Base-by-base conservation (phyloP, 2,888 invertebrate species). In the Isoperla grammatica region DNA sequence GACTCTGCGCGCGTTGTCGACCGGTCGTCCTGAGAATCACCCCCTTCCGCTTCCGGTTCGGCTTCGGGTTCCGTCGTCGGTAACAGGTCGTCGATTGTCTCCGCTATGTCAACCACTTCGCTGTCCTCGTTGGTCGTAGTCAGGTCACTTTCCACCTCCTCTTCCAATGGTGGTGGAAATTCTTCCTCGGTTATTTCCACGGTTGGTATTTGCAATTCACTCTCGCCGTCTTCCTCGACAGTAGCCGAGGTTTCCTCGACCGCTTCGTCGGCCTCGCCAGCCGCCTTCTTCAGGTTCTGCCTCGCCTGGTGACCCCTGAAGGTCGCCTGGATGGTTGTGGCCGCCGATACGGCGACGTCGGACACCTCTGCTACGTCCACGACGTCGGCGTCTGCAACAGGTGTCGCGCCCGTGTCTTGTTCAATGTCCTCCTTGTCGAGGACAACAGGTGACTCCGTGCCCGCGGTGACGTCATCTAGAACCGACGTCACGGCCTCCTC, bases 271-370 rank as follows among this genome's bases (percentile, higher is more conserved):
- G 39, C 59, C 9, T 19, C 15, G n/a, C 45, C 54, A 0, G 40
- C 23, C 22, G 37, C n/a, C 45, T 58, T 61, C 23, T 40, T 45
- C 11, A 66, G 57, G 12, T 57, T 59, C 12, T 66, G 63, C 22
- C 66, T 61, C 15, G 64, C 57, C 55, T 65, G 65, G 45, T 59
- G 64, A 5, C 65, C 66, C 42, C 65, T 56, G 57, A 64, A 65
- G 12, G 56, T 61, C 1, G 65, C 64, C 20, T 67, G 67, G 13
- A 66, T 67, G 15, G 56, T 59, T n/a, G 63, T 61, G 6, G 63
- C 65, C 5, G 62, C 65, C 3, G 57, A 19, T 8, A 11, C 20
- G 12, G 37, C 53, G 17, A 53, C 8, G 11, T 37, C 50, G 48
- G 48, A 22, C n/a, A n/a, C 8, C 29, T 29, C 29, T 29, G 29